Evolutionary conservation across 2,888 invertebrate genomes (phyloP), one percentile per base, ranked within the genome.

Genomic region (Oasisia sp.): DNA sequence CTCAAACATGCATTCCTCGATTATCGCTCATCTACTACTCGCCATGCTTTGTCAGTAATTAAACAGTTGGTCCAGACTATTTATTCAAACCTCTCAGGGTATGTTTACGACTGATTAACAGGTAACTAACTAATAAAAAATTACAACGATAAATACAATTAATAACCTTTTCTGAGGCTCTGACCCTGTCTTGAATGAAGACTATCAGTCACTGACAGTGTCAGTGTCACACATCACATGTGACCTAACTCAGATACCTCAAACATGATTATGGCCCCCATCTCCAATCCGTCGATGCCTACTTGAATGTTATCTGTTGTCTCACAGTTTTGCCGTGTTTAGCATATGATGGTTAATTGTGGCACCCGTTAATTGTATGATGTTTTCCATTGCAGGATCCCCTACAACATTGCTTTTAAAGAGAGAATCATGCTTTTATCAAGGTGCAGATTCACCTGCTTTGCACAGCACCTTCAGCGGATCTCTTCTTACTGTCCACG

Each of bases 371-470:
- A 38, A 38, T 38, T 38, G 38, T 38, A 38, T 38, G 14, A 74
- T 74, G 7, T 74, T 74, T 74, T 74, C 7, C 3, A 27, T 74
- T 74, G 27, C 74, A 74, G 74, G 7, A 5, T 74, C 74, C 27
- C 74, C n/a, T 19, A n/a, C 27, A 74, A 74, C 74, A 74, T 74
- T 74, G 27, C 74, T 74, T 19, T 19, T 74, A n/a, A 74, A 74
- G 74, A 74, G 74, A 74, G 74, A 74, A 74, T 19, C 74, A 74
- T 74, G 74, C 74, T 74, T 27, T 74, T 74, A 74, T 74, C 74
- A 74, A 74, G 74, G 74, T 74, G 5, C 74, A 74, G 27, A 19
- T 74, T 74, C 27, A 27, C 74, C 74, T 74, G 74, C 74, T 27
- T 74, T n/a, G 19, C 74, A 74, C 74, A 74, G 19, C 74, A 74